Evolutionary conservation across 2,113 vertebrate genomes (phyloP).

Genomic region (Oryzias woworae): DNA sequence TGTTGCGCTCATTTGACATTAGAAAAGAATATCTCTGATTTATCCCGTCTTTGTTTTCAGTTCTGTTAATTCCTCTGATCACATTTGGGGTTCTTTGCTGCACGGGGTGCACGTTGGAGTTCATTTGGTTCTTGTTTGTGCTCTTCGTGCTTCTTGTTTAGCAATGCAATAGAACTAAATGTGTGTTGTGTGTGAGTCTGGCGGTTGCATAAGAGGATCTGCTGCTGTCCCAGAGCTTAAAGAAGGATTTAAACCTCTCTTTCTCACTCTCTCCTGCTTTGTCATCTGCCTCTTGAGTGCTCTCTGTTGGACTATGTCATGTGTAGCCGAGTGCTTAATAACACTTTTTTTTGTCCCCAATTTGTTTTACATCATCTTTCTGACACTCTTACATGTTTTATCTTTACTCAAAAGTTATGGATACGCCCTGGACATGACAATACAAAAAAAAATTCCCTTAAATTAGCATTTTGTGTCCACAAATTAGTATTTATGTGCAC

Average conservation of each 20-base stretch:
- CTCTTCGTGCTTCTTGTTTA: constrained; percentile 47
- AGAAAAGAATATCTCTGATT: not conserved
- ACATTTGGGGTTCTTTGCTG: constrained; percentile 1
- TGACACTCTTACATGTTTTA: too few relatives aligned
- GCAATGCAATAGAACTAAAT: constrained; percentile 35
- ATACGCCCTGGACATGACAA: too few relatives aligned
- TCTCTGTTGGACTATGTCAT: constrained; percentile 36
- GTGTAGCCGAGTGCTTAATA: too few relatives aligned
- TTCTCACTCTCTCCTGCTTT: constrained; percentile 46
- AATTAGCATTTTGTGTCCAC: too few relatives aligned
- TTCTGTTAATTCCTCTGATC: not conserved
- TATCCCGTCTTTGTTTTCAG: not conserved
- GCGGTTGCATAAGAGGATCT: constrained; percentile 76
- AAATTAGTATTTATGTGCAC: too few relatives aligned
- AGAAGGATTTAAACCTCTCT: constrained; percentile 67
- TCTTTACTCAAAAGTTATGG: too few relatives aligned
- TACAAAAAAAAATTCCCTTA: too few relatives aligned
- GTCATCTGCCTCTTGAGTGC: constrained; percentile 34
- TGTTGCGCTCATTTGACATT: not conserved
- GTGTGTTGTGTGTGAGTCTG: constrained; percentile 35
- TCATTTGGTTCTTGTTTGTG: constrained; percentile 15
- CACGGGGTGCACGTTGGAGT: constrained; percentile 3
- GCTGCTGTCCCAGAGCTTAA: constrained; percentile 74
- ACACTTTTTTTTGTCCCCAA: too few relatives aligned
- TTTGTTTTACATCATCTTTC: too few relatives aligned